Evolutionary conservation across 1,140 invertebrate genomes (phyloP).

Genomic region (Panagrolaimus sp.): DNA sequence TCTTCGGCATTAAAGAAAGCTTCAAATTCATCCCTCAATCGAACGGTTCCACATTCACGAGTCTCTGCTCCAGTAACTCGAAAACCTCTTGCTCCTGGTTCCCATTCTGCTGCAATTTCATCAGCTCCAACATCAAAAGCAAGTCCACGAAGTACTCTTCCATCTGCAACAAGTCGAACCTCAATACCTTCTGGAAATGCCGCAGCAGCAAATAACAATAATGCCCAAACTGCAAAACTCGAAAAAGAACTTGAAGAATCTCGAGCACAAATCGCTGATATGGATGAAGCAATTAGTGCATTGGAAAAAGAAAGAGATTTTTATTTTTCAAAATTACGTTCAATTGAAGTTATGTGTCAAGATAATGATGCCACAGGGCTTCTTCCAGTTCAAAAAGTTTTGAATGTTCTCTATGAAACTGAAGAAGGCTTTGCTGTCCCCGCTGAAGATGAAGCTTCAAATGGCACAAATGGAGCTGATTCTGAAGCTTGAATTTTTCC

Average conservation of each 20-base stretch:
- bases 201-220: background rate
- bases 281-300: background rate
- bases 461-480: too few relatives aligned
- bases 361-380: background rate
- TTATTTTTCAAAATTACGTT: slow-evolving; percentile 93
- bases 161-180: background rate
- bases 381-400: background rate
- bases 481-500: too few relatives aligned
- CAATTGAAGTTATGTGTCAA: slow-evolving; percentile 89
- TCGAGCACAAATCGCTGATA: background rate
- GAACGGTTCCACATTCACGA: background rate
- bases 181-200: background rate
- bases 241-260: slow-evolving; percentile 12
- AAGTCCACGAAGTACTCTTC: background rate
- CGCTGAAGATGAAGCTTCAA: background rate
- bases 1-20: background rate
- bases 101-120: background rate
- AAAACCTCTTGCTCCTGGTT: background rate
- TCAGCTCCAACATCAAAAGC: background rate
- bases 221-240: background rate
- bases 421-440: slow-evolving; percentile 5
- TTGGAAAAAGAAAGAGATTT: slow-evolving; percentile 77
- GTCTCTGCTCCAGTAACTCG: background rate
- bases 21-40: background rate
- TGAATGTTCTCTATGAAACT: slow-evolving; percentile 9